Conservation (phyloP, 1,140 invertebrate species). For the Rhopalosiphum maidis region DNA sequence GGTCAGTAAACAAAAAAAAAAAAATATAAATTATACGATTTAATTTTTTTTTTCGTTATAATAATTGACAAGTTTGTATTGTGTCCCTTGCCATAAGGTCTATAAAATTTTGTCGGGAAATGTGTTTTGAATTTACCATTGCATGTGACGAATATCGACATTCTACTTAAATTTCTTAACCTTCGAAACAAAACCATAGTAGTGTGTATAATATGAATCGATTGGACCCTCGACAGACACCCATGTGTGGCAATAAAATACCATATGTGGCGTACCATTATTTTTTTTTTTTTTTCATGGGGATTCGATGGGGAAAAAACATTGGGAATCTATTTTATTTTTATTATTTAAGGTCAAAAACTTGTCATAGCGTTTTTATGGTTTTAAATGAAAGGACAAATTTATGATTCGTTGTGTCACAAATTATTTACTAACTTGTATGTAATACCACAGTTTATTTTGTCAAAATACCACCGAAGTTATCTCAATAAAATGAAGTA, state of each 20-base stretch:
- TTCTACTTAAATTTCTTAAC: background rate
- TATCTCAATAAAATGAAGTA: background rate
- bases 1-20: background rate
- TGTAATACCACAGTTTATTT: background rate
- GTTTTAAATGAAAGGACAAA: background rate
- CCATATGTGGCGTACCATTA: constrained; percentile 20
- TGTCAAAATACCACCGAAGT: background rate
- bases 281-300: constrained; percentile 1
- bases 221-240: constrained; percentile 19
- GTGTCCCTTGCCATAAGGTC: background rate
- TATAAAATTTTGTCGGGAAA: background rate
- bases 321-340: constrained; percentile 24
- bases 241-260: constrained; percentile 36
- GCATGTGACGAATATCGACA: background rate
- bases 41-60: background rate
- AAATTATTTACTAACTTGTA: background rate
- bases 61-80: background rate
- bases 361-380: background rate
- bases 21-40: background rate
- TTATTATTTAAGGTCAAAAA: constrained; percentile 27
- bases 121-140: background rate
- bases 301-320: background rate
- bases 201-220: constrained; percentile 6
- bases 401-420: background rate
- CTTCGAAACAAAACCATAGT: constrained; percentile 39